Evolutionary conservation across 1,140 invertebrate genomes (phyloP).

Genomic region (Hyles euphorbiae): DNA sequence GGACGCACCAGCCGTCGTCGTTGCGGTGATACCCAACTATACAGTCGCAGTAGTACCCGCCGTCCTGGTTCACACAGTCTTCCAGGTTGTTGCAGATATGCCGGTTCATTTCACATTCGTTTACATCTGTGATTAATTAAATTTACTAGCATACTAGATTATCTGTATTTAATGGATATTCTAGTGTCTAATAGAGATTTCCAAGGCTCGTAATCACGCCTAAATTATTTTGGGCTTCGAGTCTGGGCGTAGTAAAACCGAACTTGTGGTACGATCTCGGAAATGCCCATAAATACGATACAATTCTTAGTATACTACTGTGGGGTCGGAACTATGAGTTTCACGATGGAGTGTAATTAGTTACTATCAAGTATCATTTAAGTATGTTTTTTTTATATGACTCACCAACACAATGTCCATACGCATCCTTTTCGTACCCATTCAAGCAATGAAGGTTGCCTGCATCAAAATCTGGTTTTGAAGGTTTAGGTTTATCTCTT

Average conservation of each 20-base stretch:
- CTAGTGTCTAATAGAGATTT: no score
- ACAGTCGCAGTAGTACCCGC: constrained; percentile 73
- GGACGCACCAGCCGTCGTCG: constrained; percentile 44
- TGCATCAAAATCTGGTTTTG: constrained; percentile 35
- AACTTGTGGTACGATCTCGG: no score
- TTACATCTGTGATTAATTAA: constrained; percentile 82
- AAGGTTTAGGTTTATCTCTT: constrained; percentile 27
- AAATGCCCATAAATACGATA: no score
- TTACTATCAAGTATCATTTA: no score
- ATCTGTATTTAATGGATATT: no score
- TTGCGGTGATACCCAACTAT: constrained; percentile 58
- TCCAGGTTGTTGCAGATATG: constrained; percentile 88
- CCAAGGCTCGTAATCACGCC: no score
- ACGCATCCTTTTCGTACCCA: constrained; percentile 53
- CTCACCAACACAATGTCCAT: constrained; percentile 60
- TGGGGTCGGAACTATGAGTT: no score
- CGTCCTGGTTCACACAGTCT: constrained; percentile 86
- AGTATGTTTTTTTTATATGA: neutral
- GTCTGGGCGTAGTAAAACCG: no score
- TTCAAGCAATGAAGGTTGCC: constrained; percentile 49
- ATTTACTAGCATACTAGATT: neutral
- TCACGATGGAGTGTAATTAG: no score
- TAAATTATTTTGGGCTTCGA: no score
- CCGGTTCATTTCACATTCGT: constrained; percentile 89
- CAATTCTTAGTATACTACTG: no score